phyloP scores from a whole-genome alignment of 2,797 vertebrate genomes.

The Oryzias dopingdopingensis region DNA sequence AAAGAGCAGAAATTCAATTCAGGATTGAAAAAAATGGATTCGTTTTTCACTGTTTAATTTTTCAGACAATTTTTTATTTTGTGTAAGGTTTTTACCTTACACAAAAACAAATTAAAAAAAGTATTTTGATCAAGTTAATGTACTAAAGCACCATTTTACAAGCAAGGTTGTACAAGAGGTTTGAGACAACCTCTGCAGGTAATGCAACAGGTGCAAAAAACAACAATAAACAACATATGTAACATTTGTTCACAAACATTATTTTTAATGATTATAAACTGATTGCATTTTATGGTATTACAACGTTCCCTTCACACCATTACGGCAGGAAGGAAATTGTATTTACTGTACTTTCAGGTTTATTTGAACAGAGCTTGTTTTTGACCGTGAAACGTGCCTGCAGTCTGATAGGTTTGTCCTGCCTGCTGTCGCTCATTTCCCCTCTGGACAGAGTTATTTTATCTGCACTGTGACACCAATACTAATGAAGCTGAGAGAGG shows the following conservation, averaged over 20 bases:
- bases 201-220: too few relatives aligned
- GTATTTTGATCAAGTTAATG: neutral
- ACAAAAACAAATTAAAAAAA: neutral
- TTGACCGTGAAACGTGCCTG: constrained; percentile 22
- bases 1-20: neutral
- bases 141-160: too few relatives aligned
- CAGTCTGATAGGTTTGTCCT: constrained; percentile 38
- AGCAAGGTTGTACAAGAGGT: too few relatives aligned
- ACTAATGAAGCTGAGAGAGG: constrained; percentile 47
- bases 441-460: constrained; percentile 58
- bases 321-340: too few relatives aligned
- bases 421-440: constrained; percentile 49
- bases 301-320: too few relatives aligned
- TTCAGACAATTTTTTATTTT: neutral
- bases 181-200: too few relatives aligned
- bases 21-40: too few relatives aligned
- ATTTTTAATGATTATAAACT: too few relatives aligned
- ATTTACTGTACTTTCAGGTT: constrained; percentile 1
- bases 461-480: constrained; percentile 51
- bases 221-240: too few relatives aligned
- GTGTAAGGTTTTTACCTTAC: too few relatives aligned
- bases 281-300: too few relatives aligned
- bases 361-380: constrained; percentile 26
- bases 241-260: too few relatives aligned
- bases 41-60: neutral